Evolutionary conservation across 1,140 invertebrate species (phyloP).

Genomic region (Branchinecta lynchi): DNA sequence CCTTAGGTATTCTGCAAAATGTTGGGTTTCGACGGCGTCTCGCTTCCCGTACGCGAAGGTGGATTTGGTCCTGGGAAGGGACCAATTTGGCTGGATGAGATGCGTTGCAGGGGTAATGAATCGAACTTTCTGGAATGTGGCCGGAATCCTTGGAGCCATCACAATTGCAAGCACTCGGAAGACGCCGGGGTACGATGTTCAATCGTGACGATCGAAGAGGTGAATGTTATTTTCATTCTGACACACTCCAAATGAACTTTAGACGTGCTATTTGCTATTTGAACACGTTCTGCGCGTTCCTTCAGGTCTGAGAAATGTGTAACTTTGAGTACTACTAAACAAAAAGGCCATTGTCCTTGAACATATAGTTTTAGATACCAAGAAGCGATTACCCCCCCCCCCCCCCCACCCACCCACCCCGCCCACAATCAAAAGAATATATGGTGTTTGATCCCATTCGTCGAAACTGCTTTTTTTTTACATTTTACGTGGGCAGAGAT

Average conservation of each 20-base stretch:
- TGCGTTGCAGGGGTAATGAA: conserved; percentile 53
- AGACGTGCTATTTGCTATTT: too few species aligned
- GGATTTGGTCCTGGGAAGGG: conserved; percentile 37
- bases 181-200: conserved; percentile 50
- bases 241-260: neutral
- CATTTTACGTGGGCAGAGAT: too few species aligned
- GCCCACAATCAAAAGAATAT: too few species aligned
- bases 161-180: conserved; percentile 57
- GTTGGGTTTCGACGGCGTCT: conserved; percentile 41
- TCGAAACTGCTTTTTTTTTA: too few species aligned
- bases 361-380: too few species aligned
- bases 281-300: too few species aligned
- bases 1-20: conserved; percentile 38
- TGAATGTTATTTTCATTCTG: conserved; percentile 13
- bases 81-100: conserved; percentile 55
- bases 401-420: too few species aligned
- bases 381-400: too few species aligned
- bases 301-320: too few species aligned
- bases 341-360: too few species aligned
- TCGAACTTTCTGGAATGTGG: conserved; percentile 42
- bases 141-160: conserved; percentile 48
- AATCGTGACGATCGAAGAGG: conserved; percentile 8
- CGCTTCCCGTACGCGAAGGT: conserved; percentile 30
- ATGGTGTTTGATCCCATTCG: too few species aligned
- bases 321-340: too few species aligned